These are phyloP conservation scores for Tholera decimalis DNA, from an alignment of 2,888 invertebrate genomes.

Conservation along the genomic window DNA sequence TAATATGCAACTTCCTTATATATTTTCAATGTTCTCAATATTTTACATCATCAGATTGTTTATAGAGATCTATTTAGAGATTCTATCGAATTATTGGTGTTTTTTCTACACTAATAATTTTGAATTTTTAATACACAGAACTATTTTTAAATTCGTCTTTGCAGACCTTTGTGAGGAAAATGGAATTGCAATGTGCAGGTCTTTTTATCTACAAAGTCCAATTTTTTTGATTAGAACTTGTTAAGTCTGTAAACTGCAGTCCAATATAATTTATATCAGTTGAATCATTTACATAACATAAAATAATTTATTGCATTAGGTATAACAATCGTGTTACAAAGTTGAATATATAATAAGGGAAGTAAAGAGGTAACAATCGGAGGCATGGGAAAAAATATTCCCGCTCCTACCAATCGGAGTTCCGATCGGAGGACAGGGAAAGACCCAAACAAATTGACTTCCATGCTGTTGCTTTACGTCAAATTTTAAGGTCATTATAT, in stretches of 20 bases:
- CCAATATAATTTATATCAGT: no score
- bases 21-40: conserved; percentile 8
- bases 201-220: not conserved
- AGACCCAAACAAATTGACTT: no score
- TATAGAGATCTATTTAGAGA: conserved; percentile 13
- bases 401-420: no score
- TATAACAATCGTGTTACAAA: no score
- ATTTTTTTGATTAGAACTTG: not conserved
- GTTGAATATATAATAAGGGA: no score
- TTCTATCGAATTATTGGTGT: conserved; percentile 5
- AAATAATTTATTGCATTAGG: no score
- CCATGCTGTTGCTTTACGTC: not conserved
- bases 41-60: not conserved
- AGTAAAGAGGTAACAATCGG: no score
- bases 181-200: not conserved
- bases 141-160: conserved; percentile 4
- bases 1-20: conserved; percentile 19
- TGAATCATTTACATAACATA: no score
- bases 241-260: not conserved
- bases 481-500: no score
- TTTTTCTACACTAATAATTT: conserved; percentile 17
- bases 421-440: no score
- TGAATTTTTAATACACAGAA: not conserved
- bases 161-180: not conserved
- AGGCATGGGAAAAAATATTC: no score